Conservation (phyloP, 2,797 vertebrate species). For the Chrosomus eos region DNA sequence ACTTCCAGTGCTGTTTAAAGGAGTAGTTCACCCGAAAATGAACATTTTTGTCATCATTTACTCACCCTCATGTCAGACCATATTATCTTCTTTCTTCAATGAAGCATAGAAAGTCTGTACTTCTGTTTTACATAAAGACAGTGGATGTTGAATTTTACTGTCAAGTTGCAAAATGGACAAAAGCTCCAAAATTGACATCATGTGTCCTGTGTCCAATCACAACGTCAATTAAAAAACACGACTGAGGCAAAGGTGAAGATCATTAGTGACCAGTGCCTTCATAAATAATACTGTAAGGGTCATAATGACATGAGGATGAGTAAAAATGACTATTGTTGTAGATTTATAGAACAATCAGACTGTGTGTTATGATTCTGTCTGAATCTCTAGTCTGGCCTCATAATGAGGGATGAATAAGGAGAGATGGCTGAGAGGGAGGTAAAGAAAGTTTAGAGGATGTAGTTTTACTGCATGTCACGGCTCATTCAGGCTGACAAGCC, state of each 20-base stretch:
- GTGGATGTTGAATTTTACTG: background rate
- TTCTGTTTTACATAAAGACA: background rate
- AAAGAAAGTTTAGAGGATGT: slow-evolving; percentile 16
- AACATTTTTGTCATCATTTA: slow-evolving; percentile 30
- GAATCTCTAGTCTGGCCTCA: slow-evolving; percentile 18
- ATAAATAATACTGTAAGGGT: background rate
- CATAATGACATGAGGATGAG: background rate
- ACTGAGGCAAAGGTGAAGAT: background rate
- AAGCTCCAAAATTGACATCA: background rate
- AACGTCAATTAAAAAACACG: background rate
- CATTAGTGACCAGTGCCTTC: background rate
- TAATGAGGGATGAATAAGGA: background rate
- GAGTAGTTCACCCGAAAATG: background rate
- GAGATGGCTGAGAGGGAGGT: background rate
- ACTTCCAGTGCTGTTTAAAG: slow-evolving; percentile 1
- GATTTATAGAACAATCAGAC: background rate
- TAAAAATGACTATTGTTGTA: background rate
- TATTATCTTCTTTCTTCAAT: background rate
- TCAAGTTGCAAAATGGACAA: background rate
- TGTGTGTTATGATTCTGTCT: background rate
- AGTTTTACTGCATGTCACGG: slow-evolving; percentile 33
- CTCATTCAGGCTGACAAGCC: slow-evolving; percentile 53
- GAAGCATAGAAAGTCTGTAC: background rate
- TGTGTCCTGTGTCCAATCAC: background rate
- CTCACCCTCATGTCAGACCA: background rate